Conservation (phyloP, 2,797 vertebrate species). For the Tenualosa ilisha region DNA sequence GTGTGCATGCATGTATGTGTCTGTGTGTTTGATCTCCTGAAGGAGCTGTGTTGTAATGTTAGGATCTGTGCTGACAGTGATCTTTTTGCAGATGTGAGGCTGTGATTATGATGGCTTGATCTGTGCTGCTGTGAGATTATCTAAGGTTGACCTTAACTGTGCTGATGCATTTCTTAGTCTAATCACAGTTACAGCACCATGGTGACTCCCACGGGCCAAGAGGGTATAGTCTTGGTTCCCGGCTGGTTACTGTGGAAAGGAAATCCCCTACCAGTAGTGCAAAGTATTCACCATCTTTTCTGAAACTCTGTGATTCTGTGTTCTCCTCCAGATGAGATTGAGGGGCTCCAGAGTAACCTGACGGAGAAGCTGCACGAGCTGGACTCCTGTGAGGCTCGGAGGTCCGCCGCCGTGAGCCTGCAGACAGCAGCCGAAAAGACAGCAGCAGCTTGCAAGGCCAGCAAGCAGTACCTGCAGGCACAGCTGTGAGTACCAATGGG, state of each 20-base stretch:
- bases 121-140: not conserved
- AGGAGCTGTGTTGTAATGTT: slow-evolving; percentile 1
- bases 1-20: too few species aligned
- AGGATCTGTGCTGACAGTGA: not conserved
- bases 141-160: too few species aligned
- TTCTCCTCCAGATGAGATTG: slow-evolving; percentile 59
- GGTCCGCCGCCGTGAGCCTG: slow-evolving; percentile 56
- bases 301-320: slow-evolving; percentile 11
- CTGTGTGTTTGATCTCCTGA: not conserved
- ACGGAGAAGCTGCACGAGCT: slow-evolving; percentile 55
- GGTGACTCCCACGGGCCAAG: too few species aligned
- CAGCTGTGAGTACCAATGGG: slow-evolving; percentile 67
- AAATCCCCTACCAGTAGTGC: too few species aligned
- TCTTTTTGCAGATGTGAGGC: too few species aligned
- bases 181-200: too few species aligned
- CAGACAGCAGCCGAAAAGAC: slow-evolving; percentile 62
- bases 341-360: slow-evolving; percentile 66
- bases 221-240: too few species aligned
- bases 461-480: slow-evolving; percentile 58
- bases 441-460: slow-evolving; percentile 58
- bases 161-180: too few species aligned
- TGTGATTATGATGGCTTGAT: not conserved
- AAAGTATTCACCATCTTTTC: too few species aligned
- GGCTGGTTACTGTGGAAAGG: too few species aligned
- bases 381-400: slow-evolving; percentile 52